Percentiles rank a stretch among this genome's conserved stretches.
Conservation (phyloP, 2,888 invertebrate genomes). For the Dicyrtomina minuta region DNA sequence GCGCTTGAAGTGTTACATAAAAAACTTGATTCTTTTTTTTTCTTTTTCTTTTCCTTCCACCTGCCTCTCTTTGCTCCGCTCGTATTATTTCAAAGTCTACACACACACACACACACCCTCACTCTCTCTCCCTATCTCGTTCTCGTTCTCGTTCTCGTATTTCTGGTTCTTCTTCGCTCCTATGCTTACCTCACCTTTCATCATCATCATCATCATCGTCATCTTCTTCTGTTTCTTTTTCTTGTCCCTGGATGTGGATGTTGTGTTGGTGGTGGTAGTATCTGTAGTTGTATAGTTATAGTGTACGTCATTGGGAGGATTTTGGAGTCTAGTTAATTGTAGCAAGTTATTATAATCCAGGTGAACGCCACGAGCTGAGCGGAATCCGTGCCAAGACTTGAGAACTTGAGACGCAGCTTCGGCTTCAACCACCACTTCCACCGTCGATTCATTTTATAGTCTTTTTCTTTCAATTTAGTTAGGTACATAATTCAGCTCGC, state of each 20-base stretch:
- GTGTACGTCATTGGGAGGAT: no score
- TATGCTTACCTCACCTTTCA: neutral
- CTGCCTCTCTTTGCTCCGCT: constrained; percentile 13
- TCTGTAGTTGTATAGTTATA: no score
- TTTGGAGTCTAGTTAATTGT: no score
- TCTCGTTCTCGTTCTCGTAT: neutral
- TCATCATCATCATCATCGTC: neutral
- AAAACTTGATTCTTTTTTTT: constrained; percentile 30
- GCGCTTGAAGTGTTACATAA: constrained; percentile 33
- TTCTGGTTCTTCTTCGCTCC: constrained; percentile 2
- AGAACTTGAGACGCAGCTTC: no score
- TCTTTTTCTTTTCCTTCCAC: constrained; percentile 14
- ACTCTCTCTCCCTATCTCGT: neutral
- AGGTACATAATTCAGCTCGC: neutral
- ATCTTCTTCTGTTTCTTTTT: neutral
- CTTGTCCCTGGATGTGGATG: no score
- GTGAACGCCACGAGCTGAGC: no score
- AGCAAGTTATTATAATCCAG: no score
- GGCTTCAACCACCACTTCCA: neutral
- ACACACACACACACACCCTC: no score
- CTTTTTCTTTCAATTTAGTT: neutral
- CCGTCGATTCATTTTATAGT: neutral
- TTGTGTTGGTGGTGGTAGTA: no score
- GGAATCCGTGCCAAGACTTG: no score
- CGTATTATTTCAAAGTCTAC: neutral